These are phyloP conservation scores for Lepidothrix coronata DNA, from an alignment of 2,113 vertebrate species.

Conservation along the genomic window DNA sequence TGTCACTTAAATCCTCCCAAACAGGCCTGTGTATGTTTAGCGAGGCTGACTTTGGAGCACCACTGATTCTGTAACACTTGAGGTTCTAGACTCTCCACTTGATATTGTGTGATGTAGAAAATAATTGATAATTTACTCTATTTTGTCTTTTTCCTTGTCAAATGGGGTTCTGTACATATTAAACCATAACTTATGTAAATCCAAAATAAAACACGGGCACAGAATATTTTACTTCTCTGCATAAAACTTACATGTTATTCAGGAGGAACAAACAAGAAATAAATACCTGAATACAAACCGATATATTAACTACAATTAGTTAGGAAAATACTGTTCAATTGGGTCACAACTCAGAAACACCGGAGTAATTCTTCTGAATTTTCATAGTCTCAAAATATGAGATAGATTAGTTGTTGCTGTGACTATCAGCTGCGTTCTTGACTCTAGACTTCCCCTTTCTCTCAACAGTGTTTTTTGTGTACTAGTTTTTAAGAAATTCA, in stretches of 20 bases:
- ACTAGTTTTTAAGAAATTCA: neutral
- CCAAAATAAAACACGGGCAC: neutral
- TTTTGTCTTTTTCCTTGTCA: neutral
- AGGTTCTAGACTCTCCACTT: neutral
- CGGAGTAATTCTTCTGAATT: neutral
- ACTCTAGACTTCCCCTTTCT: neutral
- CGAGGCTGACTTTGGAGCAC: neutral
- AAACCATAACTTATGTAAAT: neutral
- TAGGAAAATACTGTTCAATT: neutral
- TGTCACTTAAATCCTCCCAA: neutral
- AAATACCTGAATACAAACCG: neutral
- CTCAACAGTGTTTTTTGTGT: neutral
- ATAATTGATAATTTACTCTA: neutral
- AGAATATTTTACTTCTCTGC: neutral
- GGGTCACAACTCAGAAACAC: neutral
- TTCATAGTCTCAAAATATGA: neutral
- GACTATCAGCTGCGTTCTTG: accelerated
- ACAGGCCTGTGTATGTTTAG: neutral
- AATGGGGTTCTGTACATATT: neutral
- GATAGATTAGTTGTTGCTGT: neutral
- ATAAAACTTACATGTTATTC: neutral
- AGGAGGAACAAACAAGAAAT: neutral
- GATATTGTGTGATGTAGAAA: neutral
- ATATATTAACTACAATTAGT: neutral
- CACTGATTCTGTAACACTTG: neutral